Conservation (phyloP, 2,888 invertebrate species). For the Cantharis lateralis region DNA sequence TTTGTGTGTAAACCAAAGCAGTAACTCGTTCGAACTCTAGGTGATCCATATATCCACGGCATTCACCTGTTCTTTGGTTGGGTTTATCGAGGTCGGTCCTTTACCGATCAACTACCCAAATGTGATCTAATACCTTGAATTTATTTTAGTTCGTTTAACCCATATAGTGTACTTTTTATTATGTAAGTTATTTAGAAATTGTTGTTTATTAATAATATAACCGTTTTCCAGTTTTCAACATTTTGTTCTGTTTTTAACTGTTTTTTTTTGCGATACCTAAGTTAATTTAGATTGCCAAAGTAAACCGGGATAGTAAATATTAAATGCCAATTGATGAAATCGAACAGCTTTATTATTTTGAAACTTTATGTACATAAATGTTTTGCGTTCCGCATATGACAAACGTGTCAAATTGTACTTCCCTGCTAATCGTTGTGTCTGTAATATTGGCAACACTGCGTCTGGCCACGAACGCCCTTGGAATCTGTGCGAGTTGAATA, state of each 20-base stretch:
- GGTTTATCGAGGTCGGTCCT: constrained; percentile 14
- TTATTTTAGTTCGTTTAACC: constrained; percentile 4
- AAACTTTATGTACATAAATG: neutral
- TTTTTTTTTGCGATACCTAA: neutral
- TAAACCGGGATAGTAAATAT: neutral
- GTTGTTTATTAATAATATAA: neutral
- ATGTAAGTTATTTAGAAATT: neutral
- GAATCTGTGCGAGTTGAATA: constrained; percentile 39
- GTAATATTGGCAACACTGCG: constrained; percentile 35
- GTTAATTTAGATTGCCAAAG: too few species aligned
- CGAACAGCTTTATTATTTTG: neutral
- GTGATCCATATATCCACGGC: neutral
- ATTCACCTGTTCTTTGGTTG: constrained; percentile 17
- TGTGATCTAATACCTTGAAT: constrained; percentile 1
- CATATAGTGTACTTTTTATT: neutral
- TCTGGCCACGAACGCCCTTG: constrained; percentile 39
- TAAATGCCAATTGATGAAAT: neutral
- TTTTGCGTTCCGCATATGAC: constrained; percentile 9
- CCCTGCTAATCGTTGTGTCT: constrained; percentile 21
- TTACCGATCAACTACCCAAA: constrained; percentile 7
- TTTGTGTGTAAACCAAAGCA: neutral
- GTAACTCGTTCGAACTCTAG: neutral
- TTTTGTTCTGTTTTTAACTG: neutral
- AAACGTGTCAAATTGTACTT: constrained; percentile 23
- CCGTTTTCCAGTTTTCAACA: too few species aligned